Conservation (phyloP, 2,797 vertebrate species). For the Triplophysa bombifrons region DNA sequence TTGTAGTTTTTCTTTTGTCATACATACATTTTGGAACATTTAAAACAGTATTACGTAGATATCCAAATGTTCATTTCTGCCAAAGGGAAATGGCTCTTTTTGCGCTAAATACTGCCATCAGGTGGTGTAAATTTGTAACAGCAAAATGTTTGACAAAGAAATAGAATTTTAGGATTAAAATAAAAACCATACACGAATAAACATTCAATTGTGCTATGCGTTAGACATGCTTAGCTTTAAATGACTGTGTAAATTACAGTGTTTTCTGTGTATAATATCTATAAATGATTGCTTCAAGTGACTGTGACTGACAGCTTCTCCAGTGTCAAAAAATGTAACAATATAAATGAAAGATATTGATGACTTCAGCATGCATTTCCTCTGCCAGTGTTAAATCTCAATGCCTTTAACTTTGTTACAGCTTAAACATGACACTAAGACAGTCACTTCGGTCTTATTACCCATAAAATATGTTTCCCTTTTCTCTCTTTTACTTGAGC, state of each 20-base stretch:
- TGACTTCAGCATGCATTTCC: constrained; percentile 52
- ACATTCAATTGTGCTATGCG: neutral
- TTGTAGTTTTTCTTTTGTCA: neutral
- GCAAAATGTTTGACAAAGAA: neutral
- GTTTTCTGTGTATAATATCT: neutral
- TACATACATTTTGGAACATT: neutral
- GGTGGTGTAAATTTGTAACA: neutral
- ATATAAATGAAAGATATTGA: neutral
- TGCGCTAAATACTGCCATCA: constrained; percentile 46
- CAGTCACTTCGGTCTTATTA: constrained; percentile 69
- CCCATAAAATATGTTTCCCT: constrained; percentile 71
- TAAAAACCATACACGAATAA: neutral
- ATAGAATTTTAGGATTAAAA: too few species aligned
- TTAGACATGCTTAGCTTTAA: neutral
- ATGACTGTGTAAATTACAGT: neutral
- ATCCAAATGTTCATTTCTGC: neutral
- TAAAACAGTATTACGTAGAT: neutral
- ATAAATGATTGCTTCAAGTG: neutral
- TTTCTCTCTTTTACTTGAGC: constrained; percentile 63
- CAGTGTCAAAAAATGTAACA: neutral
- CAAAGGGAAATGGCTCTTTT: neutral
- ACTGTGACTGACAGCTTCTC: neutral
- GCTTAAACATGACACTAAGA: constrained; percentile 46
- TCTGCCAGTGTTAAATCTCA: constrained; percentile 67
- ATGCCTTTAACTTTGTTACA: constrained; percentile 77